Conservation (phyloP, 2,888 invertebrate species). For the Scotopteryx bipunctaria region DNA sequence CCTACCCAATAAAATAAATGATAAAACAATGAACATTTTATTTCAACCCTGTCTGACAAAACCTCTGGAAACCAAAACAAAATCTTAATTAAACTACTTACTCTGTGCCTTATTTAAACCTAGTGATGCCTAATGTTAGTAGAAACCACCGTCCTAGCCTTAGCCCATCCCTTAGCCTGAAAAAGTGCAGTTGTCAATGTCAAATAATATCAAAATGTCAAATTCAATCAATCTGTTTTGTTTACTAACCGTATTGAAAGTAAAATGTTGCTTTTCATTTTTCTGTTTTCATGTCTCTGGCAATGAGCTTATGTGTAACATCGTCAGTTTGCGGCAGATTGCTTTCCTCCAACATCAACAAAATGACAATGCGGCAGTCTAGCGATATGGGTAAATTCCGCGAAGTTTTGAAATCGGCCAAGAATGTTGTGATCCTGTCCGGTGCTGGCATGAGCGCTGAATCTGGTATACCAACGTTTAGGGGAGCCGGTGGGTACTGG, state of each 20-base stretch:
- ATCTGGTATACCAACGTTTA: conserved; percentile 94
- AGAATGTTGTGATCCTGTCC: conserved; percentile 87
- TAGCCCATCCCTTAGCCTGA: background rate
- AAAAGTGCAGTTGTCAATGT: background rate
- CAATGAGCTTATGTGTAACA: conserved; percentile 52
- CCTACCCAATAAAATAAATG: background rate
- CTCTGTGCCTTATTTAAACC: background rate
- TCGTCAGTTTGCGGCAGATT: conserved; percentile 34
- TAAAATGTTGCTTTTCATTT: background rate
- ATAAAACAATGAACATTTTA: too few species aligned
- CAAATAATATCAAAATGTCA: background rate
- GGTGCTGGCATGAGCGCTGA: conserved; percentile 93
- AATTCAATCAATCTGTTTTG: background rate
- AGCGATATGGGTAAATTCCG: conserved; percentile 81
- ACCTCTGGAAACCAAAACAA: background rate
- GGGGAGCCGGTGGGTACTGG: conserved; percentile 93
- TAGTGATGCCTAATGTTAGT: too few species aligned
- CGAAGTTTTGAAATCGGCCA: conserved; percentile 82
- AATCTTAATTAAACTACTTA: background rate
- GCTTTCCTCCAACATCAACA: conserved; percentile 16
- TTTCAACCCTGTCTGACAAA: too few species aligned
- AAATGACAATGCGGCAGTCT: conserved; percentile 45
- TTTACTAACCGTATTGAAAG: background rate
- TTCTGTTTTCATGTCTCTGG: conserved; percentile 16
- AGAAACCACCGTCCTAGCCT: too few species aligned